These are phyloP conservation scores for Hipposideros larvatus DNA, from an alignment of 2,797 vertebrate species.

Conservation along the genomic window DNA sequence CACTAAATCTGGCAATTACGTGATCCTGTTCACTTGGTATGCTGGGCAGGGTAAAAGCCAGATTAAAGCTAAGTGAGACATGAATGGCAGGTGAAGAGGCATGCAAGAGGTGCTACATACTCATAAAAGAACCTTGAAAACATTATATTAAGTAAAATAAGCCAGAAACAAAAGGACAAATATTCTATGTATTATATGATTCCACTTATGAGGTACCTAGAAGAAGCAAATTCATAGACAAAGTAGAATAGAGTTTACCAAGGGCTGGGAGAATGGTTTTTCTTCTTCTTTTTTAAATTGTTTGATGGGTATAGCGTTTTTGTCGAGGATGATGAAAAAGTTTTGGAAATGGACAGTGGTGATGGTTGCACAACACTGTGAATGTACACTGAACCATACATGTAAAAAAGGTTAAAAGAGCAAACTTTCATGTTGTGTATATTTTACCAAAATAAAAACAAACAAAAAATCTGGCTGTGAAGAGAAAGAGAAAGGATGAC, in stretches of 20 bases:
- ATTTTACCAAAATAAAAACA: constrained; percentile 19
- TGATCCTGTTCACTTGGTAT: not conserved
- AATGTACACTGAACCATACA: not conserved
- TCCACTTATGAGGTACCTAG: not conserved
- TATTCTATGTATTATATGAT: not conserved
- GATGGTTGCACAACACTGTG: not conserved
- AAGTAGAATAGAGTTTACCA: not conserved
- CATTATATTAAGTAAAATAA: constrained; percentile 9
- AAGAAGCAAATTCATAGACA: not conserved
- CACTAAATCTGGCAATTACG: not conserved
- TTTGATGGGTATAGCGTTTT: not conserved
- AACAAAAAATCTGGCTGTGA: not conserved
- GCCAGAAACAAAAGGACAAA: not conserved
- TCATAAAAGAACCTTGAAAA: constrained; percentile 35
- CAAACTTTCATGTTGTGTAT: not conserved
- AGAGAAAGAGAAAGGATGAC: not conserved
- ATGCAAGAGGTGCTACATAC: not conserved
- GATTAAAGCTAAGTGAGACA: not conserved
- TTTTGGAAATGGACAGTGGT: not conserved
- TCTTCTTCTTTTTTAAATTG: not conserved
- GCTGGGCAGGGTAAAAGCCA: not conserved
- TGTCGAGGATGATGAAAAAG: not conserved
- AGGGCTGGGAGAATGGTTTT: not conserved
- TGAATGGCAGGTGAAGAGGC: not conserved
- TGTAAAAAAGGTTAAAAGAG: not conserved